Conservation (phyloP, 2,797 vertebrate genomes). For the Parambassis ranga region DNA sequence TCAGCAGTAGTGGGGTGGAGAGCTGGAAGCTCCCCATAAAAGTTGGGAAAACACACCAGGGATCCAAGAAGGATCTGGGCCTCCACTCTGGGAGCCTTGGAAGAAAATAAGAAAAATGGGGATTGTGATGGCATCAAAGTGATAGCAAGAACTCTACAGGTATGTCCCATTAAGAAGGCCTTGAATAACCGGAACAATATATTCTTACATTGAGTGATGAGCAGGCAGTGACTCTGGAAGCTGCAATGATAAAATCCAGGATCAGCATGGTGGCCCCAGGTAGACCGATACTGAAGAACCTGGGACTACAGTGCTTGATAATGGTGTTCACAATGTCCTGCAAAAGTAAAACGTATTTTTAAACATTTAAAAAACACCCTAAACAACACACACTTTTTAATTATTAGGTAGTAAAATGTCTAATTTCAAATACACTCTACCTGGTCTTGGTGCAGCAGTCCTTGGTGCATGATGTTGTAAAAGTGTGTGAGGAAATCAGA, state of each 20-base stretch:
- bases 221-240: slow-evolving; percentile 92
- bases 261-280: slow-evolving; percentile 98
- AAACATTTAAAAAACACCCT: too few relatives aligned
- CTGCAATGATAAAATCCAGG: slow-evolving; percentile 97
- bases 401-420: too few relatives aligned
- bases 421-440: too few relatives aligned
- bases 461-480: slow-evolving; percentile 99
- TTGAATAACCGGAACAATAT: too few relatives aligned
- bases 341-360: neutral
- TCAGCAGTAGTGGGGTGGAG: slow-evolving; percentile 93
- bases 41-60: slow-evolving; percentile 95
- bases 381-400: too few relatives aligned
- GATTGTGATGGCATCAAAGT: too few relatives aligned
- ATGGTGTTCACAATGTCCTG: slow-evolving; percentile 99
- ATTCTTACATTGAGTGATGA: slow-evolving; percentile 94
- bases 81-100: slow-evolving; percentile 94
- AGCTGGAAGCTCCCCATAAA: slow-evolving; percentile 92
- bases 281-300: slow-evolving; percentile 96
- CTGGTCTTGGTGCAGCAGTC: slow-evolving; percentile 96
- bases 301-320: slow-evolving; percentile 98
- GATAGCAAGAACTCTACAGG: too few relatives aligned
- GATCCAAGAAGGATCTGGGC: slow-evolving; percentile 97
- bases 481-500: slow-evolving; percentile 98
- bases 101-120: too few relatives aligned
- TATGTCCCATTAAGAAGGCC: too few relatives aligned